Base-by-base conservation (phyloP, 37 sponge, comb jelly and placozoan species). In the Amphimedon queenslandica region DNA sequence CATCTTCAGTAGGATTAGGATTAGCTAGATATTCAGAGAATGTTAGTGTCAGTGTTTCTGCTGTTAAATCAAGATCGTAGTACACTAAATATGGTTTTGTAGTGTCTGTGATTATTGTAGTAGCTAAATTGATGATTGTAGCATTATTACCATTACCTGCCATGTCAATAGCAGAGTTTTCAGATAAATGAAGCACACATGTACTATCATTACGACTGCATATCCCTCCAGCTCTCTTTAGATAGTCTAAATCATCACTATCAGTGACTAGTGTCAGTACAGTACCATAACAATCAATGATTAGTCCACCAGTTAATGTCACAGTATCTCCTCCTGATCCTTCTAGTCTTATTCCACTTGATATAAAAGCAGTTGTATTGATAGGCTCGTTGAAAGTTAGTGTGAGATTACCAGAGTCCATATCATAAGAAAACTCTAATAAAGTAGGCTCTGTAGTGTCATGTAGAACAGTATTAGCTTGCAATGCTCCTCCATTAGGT, bases 341-440 rank as follows among this genome's bases (percentile, higher is more conserved):
- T 29, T 42, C 21, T 28, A 94, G 40, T 23, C 65, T 80, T 1
- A 86, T 67, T 0, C 69, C 67, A 55, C 67, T 73, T 1, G 84
- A 60, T 0, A 40, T 13, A 2, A 94, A 69, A 25, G 88, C 65
- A 55, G 85, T 72, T 0, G 88, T 82, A 77, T 94, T 94, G 3
- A 94, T 80, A 41, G 88, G 37, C 55, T 94, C 95, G 78, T 73
- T 67, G 55, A 94, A 94, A 29, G 88, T 94, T 29, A 94, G 55
- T 16, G 78, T 90, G 55, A 94, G 51, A 38, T 80, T 78, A 23
- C 81, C 81, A 11, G 92, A 77, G 55, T 94, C 80, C 85, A 94
- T 76, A 66, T 94, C 88, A 8, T 90, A 78, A 27, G 68, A 24
- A 53, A 94, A 94, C 24, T 37, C 21, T 5, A 43, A 25, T 3